phyloP scores from a whole-genome alignment of 2,113 vertebrate species.

The Podarcis raffonei region DNA sequence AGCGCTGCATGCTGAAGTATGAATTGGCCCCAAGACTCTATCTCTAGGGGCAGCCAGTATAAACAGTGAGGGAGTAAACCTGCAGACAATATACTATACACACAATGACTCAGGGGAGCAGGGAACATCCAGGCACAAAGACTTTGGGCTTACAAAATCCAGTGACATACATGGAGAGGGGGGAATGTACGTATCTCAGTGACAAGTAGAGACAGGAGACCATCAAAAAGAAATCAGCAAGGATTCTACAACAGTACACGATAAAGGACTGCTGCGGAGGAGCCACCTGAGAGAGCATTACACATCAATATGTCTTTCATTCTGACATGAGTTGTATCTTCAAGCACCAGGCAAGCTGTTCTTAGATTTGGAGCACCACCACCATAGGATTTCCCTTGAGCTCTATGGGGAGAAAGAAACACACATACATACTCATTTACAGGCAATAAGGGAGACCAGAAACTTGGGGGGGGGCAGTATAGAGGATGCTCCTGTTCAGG shows the following conservation, averaged over 20 bases:
- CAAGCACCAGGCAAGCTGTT: not conserved
- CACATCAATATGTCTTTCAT: not conserved
- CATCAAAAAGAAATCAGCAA: not conserved
- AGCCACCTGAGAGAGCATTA: not conserved
- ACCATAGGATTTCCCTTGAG: not conserved
- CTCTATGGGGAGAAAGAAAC: not conserved
- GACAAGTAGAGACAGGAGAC: conserved; percentile 3
- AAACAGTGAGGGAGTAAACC: not conserved
- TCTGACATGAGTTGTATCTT: not conserved
- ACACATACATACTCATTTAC: not conserved
- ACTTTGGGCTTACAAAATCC: not conserved
- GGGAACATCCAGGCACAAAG: not conserved
- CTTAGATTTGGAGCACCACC: not conserved
- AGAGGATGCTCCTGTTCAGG: not conserved
- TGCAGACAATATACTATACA: not conserved
- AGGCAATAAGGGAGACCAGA: not conserved
- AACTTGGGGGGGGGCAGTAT: no score
- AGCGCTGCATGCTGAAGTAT: not conserved
- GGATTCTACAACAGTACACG: conserved; percentile 8
- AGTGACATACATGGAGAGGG: not conserved
- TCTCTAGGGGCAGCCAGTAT: not conserved
- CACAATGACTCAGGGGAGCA: not conserved
- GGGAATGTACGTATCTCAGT: not conserved
- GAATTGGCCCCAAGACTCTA: not conserved
- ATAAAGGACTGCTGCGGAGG: not conserved